These are phyloP conservation scores for Physocephala rufipes DNA, from an alignment of 2,888 invertebrate genomes.

Conservation along the genomic window DNA sequence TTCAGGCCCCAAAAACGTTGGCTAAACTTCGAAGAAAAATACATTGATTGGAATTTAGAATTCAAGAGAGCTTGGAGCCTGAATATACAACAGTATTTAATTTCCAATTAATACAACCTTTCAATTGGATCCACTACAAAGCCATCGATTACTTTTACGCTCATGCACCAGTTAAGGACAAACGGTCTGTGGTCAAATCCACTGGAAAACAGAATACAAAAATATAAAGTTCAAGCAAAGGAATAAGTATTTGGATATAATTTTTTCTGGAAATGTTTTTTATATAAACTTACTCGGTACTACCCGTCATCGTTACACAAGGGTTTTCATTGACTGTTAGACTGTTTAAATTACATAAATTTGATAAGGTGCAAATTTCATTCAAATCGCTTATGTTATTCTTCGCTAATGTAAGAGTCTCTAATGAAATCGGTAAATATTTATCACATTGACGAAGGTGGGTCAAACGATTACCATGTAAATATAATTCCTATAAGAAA, in stretches of 20 bases:
- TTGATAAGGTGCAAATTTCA: conserved; percentile 83
- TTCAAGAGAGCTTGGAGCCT: no score
- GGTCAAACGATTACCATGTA: conserved; percentile 87
- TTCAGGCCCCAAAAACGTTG: neutral
- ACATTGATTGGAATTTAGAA: neutral
- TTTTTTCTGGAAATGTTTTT: neutral
- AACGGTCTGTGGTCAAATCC: conserved; percentile 93
- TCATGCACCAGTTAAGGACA: conserved; percentile 92
- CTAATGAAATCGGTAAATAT: conserved; percentile 80
- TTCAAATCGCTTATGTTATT: conserved; percentile 87
- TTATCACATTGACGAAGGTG: conserved; percentile 84
- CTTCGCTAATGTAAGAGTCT: conserved; percentile 80
- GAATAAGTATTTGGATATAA: neutral
- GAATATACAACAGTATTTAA: neutral
- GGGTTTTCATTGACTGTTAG: conserved; percentile 89
- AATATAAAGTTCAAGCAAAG: neutral
- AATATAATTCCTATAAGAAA: conserved; percentile 75
- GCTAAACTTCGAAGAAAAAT: no score
- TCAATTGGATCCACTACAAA: conserved; percentile 90
- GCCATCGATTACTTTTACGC: conserved; percentile 86
- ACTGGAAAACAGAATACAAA: conserved; percentile 67
- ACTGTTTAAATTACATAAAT: conserved; percentile 79
- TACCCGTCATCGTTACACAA: conserved; percentile 81
- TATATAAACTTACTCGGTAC: conserved; percentile 71
- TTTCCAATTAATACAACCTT: conserved; percentile 67